phyloP scores from a whole-genome alignment of 2,888 invertebrate species.

The Panzeria rudis region DNA sequence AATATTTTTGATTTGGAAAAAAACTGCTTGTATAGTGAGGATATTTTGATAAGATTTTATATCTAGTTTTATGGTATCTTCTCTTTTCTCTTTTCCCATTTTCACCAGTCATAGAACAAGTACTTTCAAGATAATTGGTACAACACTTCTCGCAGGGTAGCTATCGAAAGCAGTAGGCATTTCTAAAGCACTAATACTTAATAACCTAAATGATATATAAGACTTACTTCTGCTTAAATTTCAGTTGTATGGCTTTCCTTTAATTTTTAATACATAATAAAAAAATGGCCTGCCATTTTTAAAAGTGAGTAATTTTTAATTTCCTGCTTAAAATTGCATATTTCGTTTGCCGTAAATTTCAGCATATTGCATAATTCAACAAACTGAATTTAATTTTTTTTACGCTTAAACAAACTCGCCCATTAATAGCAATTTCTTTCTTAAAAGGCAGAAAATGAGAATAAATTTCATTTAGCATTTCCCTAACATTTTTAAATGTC shows the following conservation, averaged over 20 bases:
- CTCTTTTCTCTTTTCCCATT: no score
- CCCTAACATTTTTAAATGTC: background rate
- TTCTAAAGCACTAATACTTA: no score
- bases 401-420: slow-evolving; percentile 30
- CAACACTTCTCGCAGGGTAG: no score
- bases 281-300: background rate
- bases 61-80: no score
- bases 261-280: background rate
- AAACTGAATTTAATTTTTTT: background rate
- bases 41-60: no score
- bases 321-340: slow-evolving; percentile 36
- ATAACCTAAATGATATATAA: background rate
- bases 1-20: no score
- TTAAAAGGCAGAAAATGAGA: slow-evolving; percentile 46
- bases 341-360: background rate
- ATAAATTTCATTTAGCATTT: background rate
- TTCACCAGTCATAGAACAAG: no score
- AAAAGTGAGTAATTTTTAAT: slow-evolving; percentile 35
- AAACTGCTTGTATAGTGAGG: no score
- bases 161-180: no score
- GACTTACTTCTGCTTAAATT: no score
- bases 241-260: background rate
- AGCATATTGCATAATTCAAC: background rate
- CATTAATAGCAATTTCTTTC: slow-evolving; percentile 3
- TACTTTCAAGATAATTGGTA: no score